A percentile compares a stretch with the other conserved stretches of the same genome.
Conservation (phyloP, 2,113 vertebrate species). For the Etia nguti region DNA sequence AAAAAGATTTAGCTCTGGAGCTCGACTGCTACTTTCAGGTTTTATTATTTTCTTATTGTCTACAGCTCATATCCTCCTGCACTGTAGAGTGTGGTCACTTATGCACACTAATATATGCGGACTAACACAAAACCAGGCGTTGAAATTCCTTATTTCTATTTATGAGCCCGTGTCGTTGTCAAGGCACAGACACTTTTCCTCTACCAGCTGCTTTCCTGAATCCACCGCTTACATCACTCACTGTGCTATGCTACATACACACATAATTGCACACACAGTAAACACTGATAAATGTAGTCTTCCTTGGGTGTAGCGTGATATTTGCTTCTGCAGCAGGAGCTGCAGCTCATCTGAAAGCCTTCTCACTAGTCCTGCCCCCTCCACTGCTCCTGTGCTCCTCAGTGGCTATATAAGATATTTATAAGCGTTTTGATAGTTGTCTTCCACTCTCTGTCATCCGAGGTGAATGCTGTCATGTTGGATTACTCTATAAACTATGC, state of each 20-base stretch:
- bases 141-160: not conserved
- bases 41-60: not conserved
- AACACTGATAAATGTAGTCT: not conserved
- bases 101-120: not conserved
- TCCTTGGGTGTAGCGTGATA: slow-evolving; percentile 20
- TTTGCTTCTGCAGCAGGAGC: slow-evolving; percentile 27
- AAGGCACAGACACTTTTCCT: not conserved
- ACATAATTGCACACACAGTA: not conserved
- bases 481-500: slow-evolving; percentile 49
- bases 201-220: not conserved
- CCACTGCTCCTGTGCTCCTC: not conserved
- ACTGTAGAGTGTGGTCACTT: not conserved
- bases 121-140: not conserved
- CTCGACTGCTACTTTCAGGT: not conserved
- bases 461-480: slow-evolving; percentile 68
- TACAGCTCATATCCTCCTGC: not conserved
- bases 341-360: slow-evolving; percentile 18
- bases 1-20: not conserved
- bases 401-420: slow-evolving; percentile 64
- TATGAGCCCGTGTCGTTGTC: not conserved
- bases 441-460: slow-evolving; percentile 62
- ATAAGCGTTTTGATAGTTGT: slow-evolving; percentile 70
- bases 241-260: not conserved
- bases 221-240: not conserved
- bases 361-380: not conserved